These are phyloP conservation scores for Oikopleura albicans DNA, from an alignment of 23 tunicate species.

Conservation along the genomic window DNA sequence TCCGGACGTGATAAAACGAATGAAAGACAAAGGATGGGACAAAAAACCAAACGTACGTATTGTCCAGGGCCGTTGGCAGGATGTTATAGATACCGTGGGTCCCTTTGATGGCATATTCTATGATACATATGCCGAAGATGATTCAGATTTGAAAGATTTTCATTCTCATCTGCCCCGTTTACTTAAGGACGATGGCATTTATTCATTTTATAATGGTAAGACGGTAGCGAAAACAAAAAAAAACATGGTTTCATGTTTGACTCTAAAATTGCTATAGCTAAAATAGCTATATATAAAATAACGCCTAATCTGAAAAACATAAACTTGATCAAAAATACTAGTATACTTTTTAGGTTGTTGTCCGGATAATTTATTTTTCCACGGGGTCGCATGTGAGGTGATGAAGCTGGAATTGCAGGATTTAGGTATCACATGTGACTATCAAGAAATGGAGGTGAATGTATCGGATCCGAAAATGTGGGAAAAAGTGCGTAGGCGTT, in stretches of 20 bases:
- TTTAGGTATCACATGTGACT: not conserved
- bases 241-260: too few relatives aligned
- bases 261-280: too few relatives aligned
- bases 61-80: not conserved
- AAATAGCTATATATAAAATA: too few relatives aligned
- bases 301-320: too few relatives aligned
- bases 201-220: not conserved
- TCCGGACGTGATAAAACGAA: not conserved
- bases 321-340: too few relatives aligned
- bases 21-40: not conserved
- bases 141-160: not conserved
- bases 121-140: not conserved
- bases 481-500: slow-evolving; percentile 7
- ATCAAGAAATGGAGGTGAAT: not conserved
- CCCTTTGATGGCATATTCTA: not conserved
- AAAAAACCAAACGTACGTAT: not conserved
- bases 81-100: not conserved
- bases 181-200: not conserved
- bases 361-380: slow-evolving; percentile 16
- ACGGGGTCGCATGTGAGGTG: slow-evolving; percentile 15
- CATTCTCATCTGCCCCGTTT: not conserved
- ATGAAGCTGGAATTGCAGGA: slow-evolving; percentile 14
- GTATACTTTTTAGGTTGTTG: slow-evolving; percentile 11
- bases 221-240: too few relatives aligned
- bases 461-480: slow-evolving; percentile 15